Evolutionary conservation across 2,888 invertebrate species (phyloP).

Genomic region (Platerodrilus igneus): DNA sequence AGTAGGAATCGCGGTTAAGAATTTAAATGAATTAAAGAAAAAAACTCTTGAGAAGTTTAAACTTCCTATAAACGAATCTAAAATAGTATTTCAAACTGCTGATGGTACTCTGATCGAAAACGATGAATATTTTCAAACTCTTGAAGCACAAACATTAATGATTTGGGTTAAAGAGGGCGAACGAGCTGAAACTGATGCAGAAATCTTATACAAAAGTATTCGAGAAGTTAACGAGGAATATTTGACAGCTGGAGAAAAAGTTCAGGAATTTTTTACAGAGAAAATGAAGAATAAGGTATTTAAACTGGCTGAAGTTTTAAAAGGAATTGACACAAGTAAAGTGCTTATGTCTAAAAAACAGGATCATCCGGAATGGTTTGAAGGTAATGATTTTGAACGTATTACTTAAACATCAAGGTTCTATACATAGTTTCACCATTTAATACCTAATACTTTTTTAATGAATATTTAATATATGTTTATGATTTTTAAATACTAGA

Average conservation of each 20-base stretch:
- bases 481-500: too few species aligned
- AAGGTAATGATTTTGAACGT: constrained; percentile 53
- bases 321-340: constrained; percentile 54
- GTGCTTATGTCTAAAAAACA: constrained; percentile 55
- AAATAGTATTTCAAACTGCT: constrained; percentile 43
- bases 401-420: constrained; percentile 7
- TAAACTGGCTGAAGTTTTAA: constrained; percentile 47
- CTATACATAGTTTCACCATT: not conserved
- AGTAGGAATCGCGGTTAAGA: constrained; percentile 67
- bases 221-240: constrained; percentile 63
- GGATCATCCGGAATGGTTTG: constrained; percentile 78
- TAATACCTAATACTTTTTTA: not conserved
- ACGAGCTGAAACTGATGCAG: constrained; percentile 56
- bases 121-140: constrained; percentile 70
- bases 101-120: constrained; percentile 70
- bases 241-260: constrained; percentile 65
- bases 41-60: constrained; percentile 63
- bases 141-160: constrained; percentile 71
- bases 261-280: constrained; percentile 69
- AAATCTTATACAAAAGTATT: constrained; percentile 66
- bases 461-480: not conserved
- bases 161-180: constrained; percentile 51
- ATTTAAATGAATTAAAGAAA: constrained; percentile 59
- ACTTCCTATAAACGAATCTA: constrained; percentile 35
- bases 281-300: constrained; percentile 57